Base-by-base conservation (phyloP, 1,140 invertebrate genomes). In the Watersipora subatra region DNA sequence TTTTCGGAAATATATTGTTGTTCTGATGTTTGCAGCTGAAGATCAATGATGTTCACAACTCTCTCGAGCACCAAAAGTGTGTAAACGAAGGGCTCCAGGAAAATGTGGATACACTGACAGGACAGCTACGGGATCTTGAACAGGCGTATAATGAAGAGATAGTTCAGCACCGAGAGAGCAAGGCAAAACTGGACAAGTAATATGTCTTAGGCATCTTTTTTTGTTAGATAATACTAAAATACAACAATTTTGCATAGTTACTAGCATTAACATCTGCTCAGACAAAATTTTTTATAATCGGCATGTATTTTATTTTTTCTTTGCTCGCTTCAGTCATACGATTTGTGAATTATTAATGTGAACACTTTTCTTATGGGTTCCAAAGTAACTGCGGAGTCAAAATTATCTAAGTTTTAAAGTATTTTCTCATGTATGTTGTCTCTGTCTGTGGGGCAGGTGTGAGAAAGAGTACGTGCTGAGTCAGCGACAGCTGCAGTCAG, bases 51-150 rank as follows among this genome's bases (percentile, higher is more conserved):
- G 61, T 78, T 20, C 76, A 78, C 22, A 70, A 72, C 19, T 73
- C 72, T 0, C 57, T 77, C 15, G 73, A 78, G 26, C 70, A 75
- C 20, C 75, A 77, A 64, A 76, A 76, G 34, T 74, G 73, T 22
- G 71, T 74, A 3, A 74, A 74, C 55, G 66, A 68, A 56, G 75
- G 77, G 63, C 71, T 72, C 2, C 72, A 72, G 46, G 73, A 73
- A 62, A 70, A 71, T 3, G 71, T 74, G 57, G 75, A 78, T 57
- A 72, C 72, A 64, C 63, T 77, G 7, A 71, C 69, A 1, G 71
- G 70, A 70, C 76, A 78, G 64, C 72, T 77, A 29, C 75, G 75
- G 62, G 74, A 76, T 46, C 57, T 78, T n/a, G 74, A 78, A 65
- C 69, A 72, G 29, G 68, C 73, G 7, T 78, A 77, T 68, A 73